Evolutionary conservation across 2,113 vertebrate genomes (phyloP).

Genomic region (Propithecus coquereli): DNA sequence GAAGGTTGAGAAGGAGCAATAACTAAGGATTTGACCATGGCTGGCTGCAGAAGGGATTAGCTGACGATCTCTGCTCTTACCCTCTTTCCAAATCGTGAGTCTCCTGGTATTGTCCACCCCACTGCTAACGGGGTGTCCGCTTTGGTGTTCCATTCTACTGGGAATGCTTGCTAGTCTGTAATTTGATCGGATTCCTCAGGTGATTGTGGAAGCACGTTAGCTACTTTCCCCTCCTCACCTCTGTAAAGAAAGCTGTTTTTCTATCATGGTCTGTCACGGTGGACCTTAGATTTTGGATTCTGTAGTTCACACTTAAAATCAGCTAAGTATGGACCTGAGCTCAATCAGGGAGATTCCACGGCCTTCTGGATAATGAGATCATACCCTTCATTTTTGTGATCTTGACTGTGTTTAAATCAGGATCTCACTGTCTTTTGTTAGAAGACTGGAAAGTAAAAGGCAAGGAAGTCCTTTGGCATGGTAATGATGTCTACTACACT

Average conservation of each 20-base stretch:
- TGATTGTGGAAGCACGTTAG: neutral
- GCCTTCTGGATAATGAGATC: neutral
- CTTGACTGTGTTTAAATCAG: neutral
- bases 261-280: neutral
- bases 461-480: neutral
- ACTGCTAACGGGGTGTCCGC: neutral
- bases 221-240: neutral
- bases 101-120: neutral
- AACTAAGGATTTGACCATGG: neutral
- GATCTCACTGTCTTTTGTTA: neutral
- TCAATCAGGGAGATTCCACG: neutral
- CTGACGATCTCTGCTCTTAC: neutral
- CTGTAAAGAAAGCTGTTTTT: neutral
- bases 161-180: fast-evolving
- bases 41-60: neutral
- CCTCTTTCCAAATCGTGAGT: neutral
- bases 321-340: neutral
- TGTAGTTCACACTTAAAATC: neutral
- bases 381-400: neutral
- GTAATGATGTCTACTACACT: neutral
- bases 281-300: neutral
- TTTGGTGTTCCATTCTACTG: fast-evolving
- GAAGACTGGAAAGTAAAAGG: neutral
- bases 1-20: neutral
- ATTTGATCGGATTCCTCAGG: neutral